Evolutionary conservation across 1,140 invertebrate genomes (phyloP).

Genomic region (Drosophila melanica): DNA sequence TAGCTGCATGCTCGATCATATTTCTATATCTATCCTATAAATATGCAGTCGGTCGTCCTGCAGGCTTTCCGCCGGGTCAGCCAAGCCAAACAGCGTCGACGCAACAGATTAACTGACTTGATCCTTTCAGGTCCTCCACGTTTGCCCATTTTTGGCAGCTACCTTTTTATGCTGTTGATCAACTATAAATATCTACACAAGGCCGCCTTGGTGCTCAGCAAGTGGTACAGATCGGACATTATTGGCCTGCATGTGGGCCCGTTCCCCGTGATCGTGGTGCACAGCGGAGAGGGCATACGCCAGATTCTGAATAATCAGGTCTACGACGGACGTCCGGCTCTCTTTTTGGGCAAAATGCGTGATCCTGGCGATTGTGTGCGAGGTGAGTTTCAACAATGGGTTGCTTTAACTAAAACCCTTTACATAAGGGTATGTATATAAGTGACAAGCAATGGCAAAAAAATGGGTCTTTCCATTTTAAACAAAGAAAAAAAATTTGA

Average conservation of each 20-base stretch:
- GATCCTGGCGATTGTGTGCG: slow-evolving; percentile 69
- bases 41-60: slow-evolving; percentile 59
- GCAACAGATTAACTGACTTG: slow-evolving; percentile 3
- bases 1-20: slow-evolving; percentile 36
- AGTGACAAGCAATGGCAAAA: too few relatives aligned
- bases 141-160: slow-evolving; percentile 77
- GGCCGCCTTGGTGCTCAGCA: slow-evolving; percentile 60
- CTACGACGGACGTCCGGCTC: slow-evolving; percentile 83
- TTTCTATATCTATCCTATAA: slow-evolving; percentile 61
- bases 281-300: slow-evolving; percentile 80
- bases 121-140: slow-evolving; percentile 68
- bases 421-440: too few relatives aligned
- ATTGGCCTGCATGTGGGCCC: slow-evolving; percentile 84
- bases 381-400: slow-evolving; percentile 58
- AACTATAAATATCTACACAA: slow-evolving; percentile 78
- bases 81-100: neutral
- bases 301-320: slow-evolving; percentile 82
- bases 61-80: slow-evolving; percentile 75
- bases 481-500: too few relatives aligned
- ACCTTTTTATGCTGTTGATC: slow-evolving; percentile 74
- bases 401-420: too few relatives aligned
- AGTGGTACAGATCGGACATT: slow-evolving; percentile 84
- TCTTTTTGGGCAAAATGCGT: slow-evolving; percentile 43
- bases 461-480: too few relatives aligned
- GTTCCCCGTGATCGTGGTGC: slow-evolving; percentile 75